Conservation (phyloP, 2,113 vertebrate species). For the Orientallactaga bullata region DNA sequence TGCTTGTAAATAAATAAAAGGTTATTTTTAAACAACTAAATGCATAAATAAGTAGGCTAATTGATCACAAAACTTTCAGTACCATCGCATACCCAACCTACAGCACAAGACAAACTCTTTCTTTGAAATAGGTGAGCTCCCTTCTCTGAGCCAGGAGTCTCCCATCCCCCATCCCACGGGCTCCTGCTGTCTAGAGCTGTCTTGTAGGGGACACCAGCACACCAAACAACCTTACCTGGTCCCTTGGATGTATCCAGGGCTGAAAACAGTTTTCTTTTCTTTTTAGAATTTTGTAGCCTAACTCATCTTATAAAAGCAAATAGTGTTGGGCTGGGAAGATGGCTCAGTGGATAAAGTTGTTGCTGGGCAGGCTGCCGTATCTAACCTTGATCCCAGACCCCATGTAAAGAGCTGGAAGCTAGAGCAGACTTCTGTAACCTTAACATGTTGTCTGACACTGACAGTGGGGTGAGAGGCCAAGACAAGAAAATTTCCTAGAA, state of each 20-base stretch:
- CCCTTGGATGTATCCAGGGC: not conserved
- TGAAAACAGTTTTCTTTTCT: not conserved
- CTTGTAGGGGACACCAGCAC: not conserved
- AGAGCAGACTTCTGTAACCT: too few relatives aligned
- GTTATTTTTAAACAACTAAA: not conserved
- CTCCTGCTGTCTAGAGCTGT: not conserved
- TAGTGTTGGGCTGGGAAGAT: not conserved
- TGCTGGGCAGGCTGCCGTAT: too few relatives aligned
- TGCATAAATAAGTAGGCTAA: not conserved
- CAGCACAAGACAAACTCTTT: not conserved
- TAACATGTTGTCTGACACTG: too few relatives aligned
- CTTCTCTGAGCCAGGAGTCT: not conserved
- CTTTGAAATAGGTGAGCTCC: not conserved
- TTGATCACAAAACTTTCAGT: not conserved
- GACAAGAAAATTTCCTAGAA: too few relatives aligned
- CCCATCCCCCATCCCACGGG: accelerated
- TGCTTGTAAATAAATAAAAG: too few relatives aligned
- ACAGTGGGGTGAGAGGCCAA: too few relatives aligned
- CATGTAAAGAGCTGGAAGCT: too few relatives aligned
- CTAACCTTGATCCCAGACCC: too few relatives aligned
- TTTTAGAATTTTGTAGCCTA: not conserved
- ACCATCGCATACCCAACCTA: not conserved
- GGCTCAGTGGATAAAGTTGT: too few relatives aligned
- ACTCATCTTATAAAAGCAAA: not conserved
- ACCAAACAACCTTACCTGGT: accelerated